These are phyloP conservation scores for Cyphomyrus plagiostoma DNA, from an alignment of 2,113 vertebrate genomes.

Conservation along the genomic window DNA sequence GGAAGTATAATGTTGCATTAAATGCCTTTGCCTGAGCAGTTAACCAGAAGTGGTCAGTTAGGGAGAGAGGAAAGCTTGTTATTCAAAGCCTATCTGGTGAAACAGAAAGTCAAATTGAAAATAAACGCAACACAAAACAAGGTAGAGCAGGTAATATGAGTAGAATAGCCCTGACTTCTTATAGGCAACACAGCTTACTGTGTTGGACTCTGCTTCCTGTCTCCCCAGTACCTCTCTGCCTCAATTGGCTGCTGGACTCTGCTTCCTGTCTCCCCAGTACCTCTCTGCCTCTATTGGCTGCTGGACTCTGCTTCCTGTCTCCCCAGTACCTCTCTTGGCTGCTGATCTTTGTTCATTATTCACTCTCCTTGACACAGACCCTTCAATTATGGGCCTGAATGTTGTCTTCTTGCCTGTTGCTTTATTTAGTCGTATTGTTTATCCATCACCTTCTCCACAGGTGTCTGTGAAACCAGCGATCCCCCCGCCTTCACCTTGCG, in stretches of 20 bases:
- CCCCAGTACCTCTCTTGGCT: not conserved
- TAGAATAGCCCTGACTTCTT: not conserved
- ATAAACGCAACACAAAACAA: not conserved
- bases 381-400: not conserved
- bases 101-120: not conserved
- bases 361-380: not conserved
- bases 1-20: not conserved
- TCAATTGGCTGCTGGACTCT: not conserved
- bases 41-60: not conserved
- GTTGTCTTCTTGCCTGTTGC: not conserved
- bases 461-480: slow-evolving; percentile 67
- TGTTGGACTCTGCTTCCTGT: not conserved
- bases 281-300: not conserved
- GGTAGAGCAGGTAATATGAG: not conserved
- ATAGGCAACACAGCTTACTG: not conserved
- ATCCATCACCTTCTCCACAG: not conserved
- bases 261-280: not conserved
- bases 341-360: not conserved
- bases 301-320: no score
- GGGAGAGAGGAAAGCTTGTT: not conserved
- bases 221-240: not conserved
- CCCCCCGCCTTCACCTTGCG: slow-evolving; percentile 81
- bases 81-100: not conserved
- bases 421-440: not conserved
- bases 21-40: not conserved